phyloP scores from a whole-genome alignment of 1,140 invertebrate genomes.

The Asobara japonica region DNA sequence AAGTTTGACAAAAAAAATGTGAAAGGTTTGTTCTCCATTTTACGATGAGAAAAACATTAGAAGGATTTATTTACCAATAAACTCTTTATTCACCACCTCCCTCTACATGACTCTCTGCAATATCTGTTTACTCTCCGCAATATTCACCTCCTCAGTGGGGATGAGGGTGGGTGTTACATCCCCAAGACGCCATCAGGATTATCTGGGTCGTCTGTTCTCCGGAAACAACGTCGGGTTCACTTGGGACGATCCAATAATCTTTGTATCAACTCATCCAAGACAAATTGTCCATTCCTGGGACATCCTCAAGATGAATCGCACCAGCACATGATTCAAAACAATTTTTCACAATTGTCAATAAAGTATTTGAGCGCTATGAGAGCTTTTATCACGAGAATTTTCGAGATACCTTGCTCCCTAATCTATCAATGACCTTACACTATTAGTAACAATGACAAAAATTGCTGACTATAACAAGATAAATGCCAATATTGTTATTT shows the following conservation, averaged over 20 bases:
- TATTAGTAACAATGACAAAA: too few species aligned
- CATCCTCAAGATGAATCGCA: neutral
- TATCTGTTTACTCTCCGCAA: slow-evolving; percentile 6
- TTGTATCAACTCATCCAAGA: neutral
- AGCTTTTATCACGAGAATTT: too few species aligned
- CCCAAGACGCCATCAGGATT: neutral
- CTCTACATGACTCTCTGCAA: neutral
- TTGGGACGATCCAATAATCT: slow-evolving; percentile 6
- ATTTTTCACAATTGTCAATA: too few species aligned
- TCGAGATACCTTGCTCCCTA: too few species aligned
- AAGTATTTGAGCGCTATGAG: too few species aligned
- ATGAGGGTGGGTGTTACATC: neutral
- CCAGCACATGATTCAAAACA: neutral
- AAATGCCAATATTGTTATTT: too few species aligned
- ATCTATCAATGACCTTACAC: too few species aligned
- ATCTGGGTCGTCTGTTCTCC: slow-evolving; percentile 17
- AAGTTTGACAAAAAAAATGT: too few species aligned
- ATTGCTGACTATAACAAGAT: too few species aligned
- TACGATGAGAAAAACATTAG: neutral
- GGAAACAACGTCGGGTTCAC: slow-evolving; percentile 5
- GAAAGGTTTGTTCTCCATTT: too few species aligned
- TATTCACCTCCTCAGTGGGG: neutral
- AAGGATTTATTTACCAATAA: neutral
- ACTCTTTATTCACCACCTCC: neutral
- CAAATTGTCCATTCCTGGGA: neutral